Base-by-base conservation (phyloP, 2,113 vertebrate genomes). In the Sander vitreus region DNA sequence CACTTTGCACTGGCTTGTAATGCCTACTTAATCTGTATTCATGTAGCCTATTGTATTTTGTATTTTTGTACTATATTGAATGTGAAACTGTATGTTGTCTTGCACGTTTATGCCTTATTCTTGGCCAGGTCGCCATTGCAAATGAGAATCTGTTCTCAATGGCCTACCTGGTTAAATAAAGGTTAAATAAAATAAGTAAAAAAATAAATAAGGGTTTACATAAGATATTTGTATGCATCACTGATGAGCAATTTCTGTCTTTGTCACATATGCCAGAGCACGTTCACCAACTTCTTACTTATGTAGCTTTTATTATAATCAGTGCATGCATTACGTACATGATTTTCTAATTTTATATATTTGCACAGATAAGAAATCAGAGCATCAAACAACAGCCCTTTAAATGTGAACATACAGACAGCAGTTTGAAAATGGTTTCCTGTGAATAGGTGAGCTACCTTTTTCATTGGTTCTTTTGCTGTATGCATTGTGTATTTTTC, bases 181-280 rank as follows among this genome's bases (percentile, higher is more conserved):
- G 33, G 33, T 33, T 33, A 33, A 33, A 33, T 33, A 5, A 9
- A 10, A 39, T 39, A 8, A 39, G 9, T 2, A 10, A 39, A 39
- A 9, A 39, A 10, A 10, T 39, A 39, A 39, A 9, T 39, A 39
- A 5, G 53, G 33, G 2, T 48, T 55, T 13, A 30, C 6, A 18
- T 25, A 5, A 23, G n/a, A 59, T 18, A 27, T 47, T 59, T 72
- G 53, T 45, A 70, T 25, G 33, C 21, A 10, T 55, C 47, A 10
- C 39, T 47, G 43, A 75, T 70, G 43, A 23, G 45, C 21, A 54
- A 25, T 85, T 60, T 68, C 36, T 39, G 5, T 63, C 13, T 47
- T 18, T 39, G 30, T 67, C 63, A 51, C 53, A 33, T 13, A 63
- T 30, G 58, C 4, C 12, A n/a, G 16, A 43, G 25, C 33, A 63